A percentile compares a stretch with the other conserved stretches of the same genome.
Conservation (phyloP, 2,888 invertebrate species). For the Amphipoea oculea region DNA sequence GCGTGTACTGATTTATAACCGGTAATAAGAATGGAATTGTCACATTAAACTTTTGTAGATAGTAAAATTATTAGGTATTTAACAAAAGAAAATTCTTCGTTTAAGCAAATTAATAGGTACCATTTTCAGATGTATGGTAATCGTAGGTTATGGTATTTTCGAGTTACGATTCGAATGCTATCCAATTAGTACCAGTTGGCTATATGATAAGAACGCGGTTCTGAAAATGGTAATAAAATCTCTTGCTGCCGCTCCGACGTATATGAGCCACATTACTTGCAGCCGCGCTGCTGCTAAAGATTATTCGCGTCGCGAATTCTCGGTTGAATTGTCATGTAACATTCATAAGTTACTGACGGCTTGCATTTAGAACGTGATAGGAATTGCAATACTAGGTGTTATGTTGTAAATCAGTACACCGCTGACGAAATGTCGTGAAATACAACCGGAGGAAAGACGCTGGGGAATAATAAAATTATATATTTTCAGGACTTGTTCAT, state of each 20-base stretch:
- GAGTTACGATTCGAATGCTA: background rate
- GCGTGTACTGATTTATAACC: constrained; percentile 54
- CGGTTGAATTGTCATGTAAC: constrained; percentile 65
- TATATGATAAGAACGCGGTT: background rate
- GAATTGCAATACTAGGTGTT: constrained; percentile 56
- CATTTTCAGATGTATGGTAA: background rate
- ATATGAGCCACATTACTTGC: constrained; percentile 45
- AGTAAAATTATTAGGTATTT: constrained; percentile 16
- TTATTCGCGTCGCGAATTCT: constrained; percentile 61
- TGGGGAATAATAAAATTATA: constrained; percentile 14
- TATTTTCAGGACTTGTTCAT: constrained; percentile 2
- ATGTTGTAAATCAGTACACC: constrained; percentile 60
- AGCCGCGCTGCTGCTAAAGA: constrained; percentile 47
- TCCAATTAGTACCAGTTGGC: background rate
- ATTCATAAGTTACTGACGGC: constrained; percentile 67
- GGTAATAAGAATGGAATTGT: constrained; percentile 29
- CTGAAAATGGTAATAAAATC: constrained; percentile 41
- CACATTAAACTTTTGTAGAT: constrained; percentile 17
- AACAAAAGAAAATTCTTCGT: constrained; percentile 7
- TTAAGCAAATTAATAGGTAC: background rate
- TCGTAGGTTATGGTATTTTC: background rate
- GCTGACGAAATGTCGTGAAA: constrained; percentile 42
- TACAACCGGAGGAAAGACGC: background rate
- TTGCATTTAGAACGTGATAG: constrained; percentile 65
- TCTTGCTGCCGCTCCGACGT: constrained; percentile 25